A percentile compares a stretch with the other conserved stretches of the same genome.
phyloP scores from a whole-genome alignment of 2,113 vertebrate genomes.

The Arenaria interpres region DNA sequence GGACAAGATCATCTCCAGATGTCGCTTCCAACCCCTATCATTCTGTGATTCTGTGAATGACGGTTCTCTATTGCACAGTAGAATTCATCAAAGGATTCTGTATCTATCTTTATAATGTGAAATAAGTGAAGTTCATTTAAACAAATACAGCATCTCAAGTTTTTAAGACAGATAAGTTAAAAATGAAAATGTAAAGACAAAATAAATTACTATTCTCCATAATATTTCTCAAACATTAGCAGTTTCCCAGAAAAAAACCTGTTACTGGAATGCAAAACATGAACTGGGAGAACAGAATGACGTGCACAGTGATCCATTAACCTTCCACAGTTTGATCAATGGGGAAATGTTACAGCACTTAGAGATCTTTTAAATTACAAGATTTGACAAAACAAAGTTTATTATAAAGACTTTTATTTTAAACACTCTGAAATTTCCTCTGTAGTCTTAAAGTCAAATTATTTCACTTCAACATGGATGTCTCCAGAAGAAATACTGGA shows the following conservation, averaged over 20 bases:
- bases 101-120: background rate
- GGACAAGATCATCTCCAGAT: background rate
- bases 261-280: conserved; percentile 7
- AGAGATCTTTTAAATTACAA: background rate
- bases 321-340: background rate
- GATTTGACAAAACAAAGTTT: background rate
- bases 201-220: background rate
- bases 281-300: background rate
- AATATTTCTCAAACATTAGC: background rate
- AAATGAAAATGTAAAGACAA: background rate
- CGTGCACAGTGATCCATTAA: background rate
- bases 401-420: background rate
- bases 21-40: background rate
- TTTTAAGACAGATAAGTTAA: background rate
- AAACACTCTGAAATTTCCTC: background rate
- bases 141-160: background rate
- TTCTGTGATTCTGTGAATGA: background rate
- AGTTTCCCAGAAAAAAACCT: background rate
- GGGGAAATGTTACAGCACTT: background rate
- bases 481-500: conserved; percentile 10
- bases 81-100: background rate
- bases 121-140: background rate
- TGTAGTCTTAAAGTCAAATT: background rate
- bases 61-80: background rate
- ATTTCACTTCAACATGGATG: background rate